Evolutionary conservation across 2,888 invertebrate genomes (phyloP), one percentile per base, ranked within the genome.

Genomic region (Apeira syringaria): DNA sequence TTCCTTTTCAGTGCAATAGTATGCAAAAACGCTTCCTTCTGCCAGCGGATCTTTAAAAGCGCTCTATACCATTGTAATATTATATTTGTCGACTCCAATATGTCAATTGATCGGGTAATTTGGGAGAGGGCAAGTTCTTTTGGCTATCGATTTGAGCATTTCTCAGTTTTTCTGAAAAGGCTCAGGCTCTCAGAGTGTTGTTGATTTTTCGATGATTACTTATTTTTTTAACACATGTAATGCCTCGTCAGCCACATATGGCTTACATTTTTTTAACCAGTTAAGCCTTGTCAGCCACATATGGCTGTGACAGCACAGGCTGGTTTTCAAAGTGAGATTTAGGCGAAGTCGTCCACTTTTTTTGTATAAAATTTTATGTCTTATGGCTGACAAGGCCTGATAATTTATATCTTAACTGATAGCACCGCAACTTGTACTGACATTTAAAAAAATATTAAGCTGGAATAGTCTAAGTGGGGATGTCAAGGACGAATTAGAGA

Each of bases 281-380:
- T 41, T 52, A 26, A 8, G 46, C 45, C 50, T 40, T 49, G 50
- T 48, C 51, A 53, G 45, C 52, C 47, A 49, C 39, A 33, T 50
- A 30, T 47, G 45, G 38, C 48, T 49, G n/a, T n/a, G 49, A 51
- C 44, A 37, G 48, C 10, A 47, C 36, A 46, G 37, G 43, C 48
- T 13, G 41, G 36, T 54, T 48, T 54, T 47, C 20, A 18, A 54
- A 51, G 40, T 39, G 3, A 20, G 26, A 31, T 47, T 48, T 46
- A 33, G 34, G 37, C 46, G 50, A 46, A 34, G 46, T 54, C 53
- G 46, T 42, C 48, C 50, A 54, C 46, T 40, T 54, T 48, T 46
- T 44, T 42, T 0, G 32, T 37, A 33, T 43, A 37, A 28, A 50
- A 48, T 25, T 50, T 10, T 42, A 53, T 41, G 39, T 45, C 47